Conservation (phyloP, 2,888 invertebrate genomes). For the Leptarthrus brevirostris region DNA sequence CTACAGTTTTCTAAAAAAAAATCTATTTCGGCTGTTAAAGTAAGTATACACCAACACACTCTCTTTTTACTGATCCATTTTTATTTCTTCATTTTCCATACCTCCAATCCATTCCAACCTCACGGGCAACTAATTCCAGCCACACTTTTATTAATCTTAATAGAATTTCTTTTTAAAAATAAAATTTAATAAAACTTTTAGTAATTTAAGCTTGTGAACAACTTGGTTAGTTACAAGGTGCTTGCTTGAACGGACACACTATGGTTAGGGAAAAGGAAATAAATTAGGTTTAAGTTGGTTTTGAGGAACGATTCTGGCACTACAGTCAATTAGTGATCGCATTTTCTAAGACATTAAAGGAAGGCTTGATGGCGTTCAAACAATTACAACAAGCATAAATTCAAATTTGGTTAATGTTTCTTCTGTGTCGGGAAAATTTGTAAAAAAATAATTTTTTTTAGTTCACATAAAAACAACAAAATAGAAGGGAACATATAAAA, state of each 20-base stretch:
- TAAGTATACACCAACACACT: too few species aligned
- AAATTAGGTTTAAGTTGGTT: background rate
- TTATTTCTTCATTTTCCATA: too few species aligned
- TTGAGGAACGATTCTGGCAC: constrained; percentile 1
- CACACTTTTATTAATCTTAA: too few species aligned
- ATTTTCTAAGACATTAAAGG: constrained; percentile 20
- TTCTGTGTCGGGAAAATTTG: background rate
- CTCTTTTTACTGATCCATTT: too few species aligned
- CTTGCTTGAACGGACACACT: constrained; percentile 2
- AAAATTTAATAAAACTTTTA: too few species aligned
- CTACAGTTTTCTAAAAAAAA: too few species aligned
- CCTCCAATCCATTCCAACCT: too few species aligned
- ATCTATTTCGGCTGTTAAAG: too few species aligned
- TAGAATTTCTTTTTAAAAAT: too few species aligned
- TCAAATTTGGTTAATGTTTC: background rate
- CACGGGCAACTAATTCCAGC: too few species aligned
- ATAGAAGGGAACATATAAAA: background rate
- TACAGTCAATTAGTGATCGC: constrained; percentile 18
- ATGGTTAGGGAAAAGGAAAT: background rate
- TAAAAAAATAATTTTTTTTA: too few species aligned
- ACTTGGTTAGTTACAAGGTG: constrained; percentile 21
- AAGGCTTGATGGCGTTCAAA: constrained; percentile 32
- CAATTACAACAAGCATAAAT: constrained; percentile 28
- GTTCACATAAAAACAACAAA: constrained; percentile 6
- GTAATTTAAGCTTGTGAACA: constrained; percentile 23